Percentiles rank a stretch among this genome's conserved stretches.
Conservation (phyloP, 2,888 invertebrate genomes). For the Mesoligia furuncula region DNA sequence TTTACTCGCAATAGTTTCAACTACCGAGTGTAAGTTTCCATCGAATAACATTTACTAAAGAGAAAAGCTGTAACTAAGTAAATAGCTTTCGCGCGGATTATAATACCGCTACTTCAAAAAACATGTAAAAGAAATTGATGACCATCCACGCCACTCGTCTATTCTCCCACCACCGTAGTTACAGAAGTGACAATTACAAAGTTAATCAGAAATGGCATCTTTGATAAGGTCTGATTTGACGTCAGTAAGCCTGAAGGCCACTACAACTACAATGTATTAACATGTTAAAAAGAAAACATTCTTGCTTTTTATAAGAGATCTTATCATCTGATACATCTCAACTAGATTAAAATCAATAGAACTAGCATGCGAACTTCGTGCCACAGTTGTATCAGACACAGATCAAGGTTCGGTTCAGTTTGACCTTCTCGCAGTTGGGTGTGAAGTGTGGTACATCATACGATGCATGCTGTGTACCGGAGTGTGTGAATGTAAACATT, state of each 20-base stretch:
- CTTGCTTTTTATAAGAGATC: constrained; percentile 19
- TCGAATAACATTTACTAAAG: background rate
- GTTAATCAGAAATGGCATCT: background rate
- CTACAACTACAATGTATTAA: background rate
- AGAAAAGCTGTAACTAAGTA: background rate
- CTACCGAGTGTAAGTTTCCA: background rate
- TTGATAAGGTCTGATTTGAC: constrained; percentile 17
- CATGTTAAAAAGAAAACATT: constrained; percentile 3
- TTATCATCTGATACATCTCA: constrained; percentile 23
- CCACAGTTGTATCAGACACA: background rate
- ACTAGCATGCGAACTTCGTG: constrained; percentile 5
- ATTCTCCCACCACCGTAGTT: background rate
- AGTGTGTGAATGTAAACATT: constrained; percentile 13
- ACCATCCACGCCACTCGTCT: no score
- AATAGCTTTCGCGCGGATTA: no score
- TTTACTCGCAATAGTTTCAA: background rate
- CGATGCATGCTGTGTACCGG: background rate
- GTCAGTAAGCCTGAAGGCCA: constrained; percentile 18
- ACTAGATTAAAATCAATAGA: constrained; percentile 4
- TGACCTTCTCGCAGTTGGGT: background rate
- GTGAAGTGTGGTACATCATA: background rate
- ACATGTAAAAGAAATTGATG: background rate
- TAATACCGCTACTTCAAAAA: background rate
- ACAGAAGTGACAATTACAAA: background rate
- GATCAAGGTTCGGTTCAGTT: constrained; percentile 1